Conservation (phyloP, 2,888 invertebrate species). For the Lordiphosa andalusiaca region DNA sequence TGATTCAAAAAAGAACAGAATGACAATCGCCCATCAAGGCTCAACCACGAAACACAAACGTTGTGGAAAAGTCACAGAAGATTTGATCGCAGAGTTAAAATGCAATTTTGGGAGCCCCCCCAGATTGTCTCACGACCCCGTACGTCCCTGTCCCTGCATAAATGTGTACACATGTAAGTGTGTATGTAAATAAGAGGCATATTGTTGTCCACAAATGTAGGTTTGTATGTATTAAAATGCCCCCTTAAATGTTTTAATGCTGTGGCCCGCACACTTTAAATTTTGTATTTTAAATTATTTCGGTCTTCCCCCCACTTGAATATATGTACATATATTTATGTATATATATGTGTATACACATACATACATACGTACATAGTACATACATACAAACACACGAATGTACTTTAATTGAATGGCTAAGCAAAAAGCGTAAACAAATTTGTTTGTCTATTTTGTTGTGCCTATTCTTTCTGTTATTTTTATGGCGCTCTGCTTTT, state of each 20-base stretch:
- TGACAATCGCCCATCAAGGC: too few species aligned
- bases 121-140: too few species aligned
- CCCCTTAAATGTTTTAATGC: constrained; percentile 16
- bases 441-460: constrained; percentile 43
- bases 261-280: constrained; percentile 18
- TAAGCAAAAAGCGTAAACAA: constrained; percentile 57
- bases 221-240: background rate
- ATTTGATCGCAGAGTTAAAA: too few species aligned
- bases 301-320: constrained; percentile 12
- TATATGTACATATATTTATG: too few species aligned
- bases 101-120: too few species aligned
- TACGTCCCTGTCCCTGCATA: background rate
- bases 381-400: background rate
- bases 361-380: background rate
- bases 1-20: too few species aligned
- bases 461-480: constrained; percentile 30
- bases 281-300: constrained; percentile 17
- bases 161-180: constrained; percentile 1
- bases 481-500: constrained; percentile 52
- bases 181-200: background rate
- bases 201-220: too few species aligned
- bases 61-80: too few species aligned
- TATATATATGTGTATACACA: constrained; percentile 8
- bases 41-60: too few species aligned
- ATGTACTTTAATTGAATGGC: constrained; percentile 18